Conservation (phyloP, 2,888 invertebrate species). For the Emesis russula region DNA sequence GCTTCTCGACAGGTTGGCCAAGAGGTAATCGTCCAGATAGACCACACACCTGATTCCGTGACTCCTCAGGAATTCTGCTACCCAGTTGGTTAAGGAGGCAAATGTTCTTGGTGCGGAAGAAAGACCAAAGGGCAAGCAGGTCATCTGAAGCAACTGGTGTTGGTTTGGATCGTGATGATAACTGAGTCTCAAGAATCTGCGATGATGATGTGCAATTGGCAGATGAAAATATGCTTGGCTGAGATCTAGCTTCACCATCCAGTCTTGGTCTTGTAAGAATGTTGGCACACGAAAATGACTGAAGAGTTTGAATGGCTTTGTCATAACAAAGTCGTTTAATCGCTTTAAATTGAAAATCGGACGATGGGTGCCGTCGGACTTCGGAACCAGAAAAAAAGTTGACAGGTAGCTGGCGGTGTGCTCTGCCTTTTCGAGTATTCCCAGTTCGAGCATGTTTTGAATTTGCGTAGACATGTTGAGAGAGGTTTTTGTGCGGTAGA, state of each 20-base stretch:
- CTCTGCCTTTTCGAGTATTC: conserved; percentile 61
- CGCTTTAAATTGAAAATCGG: conserved; percentile 70
- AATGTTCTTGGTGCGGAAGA: conserved; percentile 81
- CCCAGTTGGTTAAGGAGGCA: conserved; percentile 83
- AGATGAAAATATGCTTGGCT: conserved; percentile 81
- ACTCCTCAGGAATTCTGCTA: conserved; percentile 75
- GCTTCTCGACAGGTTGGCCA: conserved; percentile 42
- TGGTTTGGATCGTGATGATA: conserved; percentile 38
- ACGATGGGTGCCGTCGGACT: conserved; percentile 48
- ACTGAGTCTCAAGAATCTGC: conserved; percentile 67
- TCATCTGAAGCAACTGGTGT: conserved; percentile 68
- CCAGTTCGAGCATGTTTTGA: conserved; percentile 58
- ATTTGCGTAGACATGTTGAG: conserved; percentile 55
- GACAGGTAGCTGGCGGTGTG: conserved; percentile 61
- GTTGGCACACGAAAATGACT: conserved; percentile 65
- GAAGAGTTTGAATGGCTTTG: conserved; percentile 58
- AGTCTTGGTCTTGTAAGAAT: conserved; percentile 72
- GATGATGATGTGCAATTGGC: conserved; percentile 53
- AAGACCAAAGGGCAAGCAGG: conserved; percentile 74
- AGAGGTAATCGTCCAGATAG: conserved; percentile 87
- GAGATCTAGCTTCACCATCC: conserved; percentile 74
- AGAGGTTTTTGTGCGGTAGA: conserved; percentile 44
- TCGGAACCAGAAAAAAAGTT: conserved; percentile 68
- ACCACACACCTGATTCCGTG: conserved; percentile 82
- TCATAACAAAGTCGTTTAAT: conserved; percentile 59